Evolutionary conservation across 2,797 vertebrate species (phyloP), one percentile per base, ranked within the genome.

Genomic region (Spondyliosoma cantharus): DNA sequence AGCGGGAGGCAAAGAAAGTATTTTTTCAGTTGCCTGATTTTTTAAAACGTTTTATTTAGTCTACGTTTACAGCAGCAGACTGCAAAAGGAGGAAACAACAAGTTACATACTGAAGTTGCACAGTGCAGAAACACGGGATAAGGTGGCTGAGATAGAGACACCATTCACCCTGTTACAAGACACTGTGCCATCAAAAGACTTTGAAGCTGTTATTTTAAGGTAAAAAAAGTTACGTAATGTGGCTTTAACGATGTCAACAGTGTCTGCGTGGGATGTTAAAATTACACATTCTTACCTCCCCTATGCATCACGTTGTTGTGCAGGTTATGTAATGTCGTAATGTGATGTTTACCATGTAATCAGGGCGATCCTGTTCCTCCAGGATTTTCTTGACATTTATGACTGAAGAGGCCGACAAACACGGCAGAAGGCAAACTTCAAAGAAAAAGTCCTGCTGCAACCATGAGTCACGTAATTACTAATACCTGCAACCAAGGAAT

Each of bases 271-370:
- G 12, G 11, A 11, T 37, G 60, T 56, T 25, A 14, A n/a, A 60
- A 56, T 61, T 16, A 14, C 27, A 32, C 15, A 6, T 22, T 69
- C 9, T 13, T 65, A 16, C n/a, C 52, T 14, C 11, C 15, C 25
- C n/a, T 15, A 11, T 57, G 4, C 4, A 15, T 59, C 6, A 58
- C 37, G 5, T 16, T n/a, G 46, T 46, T 20, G 14, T 37, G 42
- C 45, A 67, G 5, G 43, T 78, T 46, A 59, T 9, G 37, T 53
- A 76, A 76, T 37, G 32, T 37, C 7, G 29, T 7, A 32, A 32
- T 54, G 32, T 27, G 43, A 71, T 66, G 60, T 71, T 78, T 63
- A 50, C 46, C 27, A 15, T 71, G 54, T 19, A 75, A 74, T 69
- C 19, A 42, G 27, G 0, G 15, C 29, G 24, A 53, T 76, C 76